These are phyloP conservation scores for Plebejus melissa DNA, from an alignment of 2,888 invertebrate genomes.

Conservation along the genomic window DNA sequence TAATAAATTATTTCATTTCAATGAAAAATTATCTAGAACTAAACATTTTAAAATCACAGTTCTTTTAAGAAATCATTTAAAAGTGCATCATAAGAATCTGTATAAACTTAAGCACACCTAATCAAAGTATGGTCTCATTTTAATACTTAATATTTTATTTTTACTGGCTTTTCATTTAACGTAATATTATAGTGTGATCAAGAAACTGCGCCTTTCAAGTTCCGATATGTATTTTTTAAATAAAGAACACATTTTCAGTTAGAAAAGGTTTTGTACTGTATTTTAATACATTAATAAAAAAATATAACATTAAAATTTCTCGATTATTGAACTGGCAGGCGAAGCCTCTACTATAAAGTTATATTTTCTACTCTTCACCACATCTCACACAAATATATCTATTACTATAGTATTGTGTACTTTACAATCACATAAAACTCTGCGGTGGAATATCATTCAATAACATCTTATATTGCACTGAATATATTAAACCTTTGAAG, in stretches of 20 bases:
- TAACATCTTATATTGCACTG: constrained; percentile 48
- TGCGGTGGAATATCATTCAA: constrained; percentile 40
- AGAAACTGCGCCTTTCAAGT: neutral
- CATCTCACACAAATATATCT: constrained; percentile 40
- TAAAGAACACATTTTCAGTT: constrained; percentile 1
- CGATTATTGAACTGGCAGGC: constrained; percentile 17
- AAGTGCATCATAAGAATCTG: no score
- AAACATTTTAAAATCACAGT: neutral
- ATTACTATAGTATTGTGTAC: constrained; percentile 49
- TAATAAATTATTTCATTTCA: constrained; percentile 31
- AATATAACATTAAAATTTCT: neutral
- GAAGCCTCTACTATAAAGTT: neutral
- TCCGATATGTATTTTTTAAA: neutral
- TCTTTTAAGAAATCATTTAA: no score
- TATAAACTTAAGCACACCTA: no score
- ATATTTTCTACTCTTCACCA: constrained; percentile 20
- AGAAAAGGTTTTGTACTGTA: constrained; percentile 4
- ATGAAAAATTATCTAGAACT: constrained; percentile 29
- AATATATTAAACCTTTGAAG: constrained; percentile 57
- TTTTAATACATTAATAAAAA: neutral
- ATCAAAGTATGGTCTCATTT: no score
- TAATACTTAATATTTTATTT: no score
- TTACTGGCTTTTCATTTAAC: neutral
- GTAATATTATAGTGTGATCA: neutral
- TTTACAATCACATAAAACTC: constrained; percentile 37